Conservation (phyloP, 2,113 vertebrate genomes). For the Forbesichthys papilliferus region DNA sequence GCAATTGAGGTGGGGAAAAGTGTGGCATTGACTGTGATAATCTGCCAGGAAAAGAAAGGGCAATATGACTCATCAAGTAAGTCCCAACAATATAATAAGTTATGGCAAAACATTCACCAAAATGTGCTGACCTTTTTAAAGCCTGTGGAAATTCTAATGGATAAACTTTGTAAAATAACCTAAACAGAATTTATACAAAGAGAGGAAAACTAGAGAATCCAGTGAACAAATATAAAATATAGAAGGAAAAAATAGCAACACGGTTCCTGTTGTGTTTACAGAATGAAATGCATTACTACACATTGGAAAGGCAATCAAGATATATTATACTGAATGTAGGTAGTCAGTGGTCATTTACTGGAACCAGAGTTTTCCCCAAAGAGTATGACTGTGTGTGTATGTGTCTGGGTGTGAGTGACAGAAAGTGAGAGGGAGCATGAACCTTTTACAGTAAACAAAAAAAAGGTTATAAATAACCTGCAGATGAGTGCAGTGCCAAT, state of each 20-base stretch:
- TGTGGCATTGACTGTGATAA: constrained; percentile 98
- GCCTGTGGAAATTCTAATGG: background rate
- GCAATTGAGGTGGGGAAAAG: constrained; percentile 95
- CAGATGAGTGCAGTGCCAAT: constrained; percentile 41
- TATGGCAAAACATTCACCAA: constrained; percentile 13
- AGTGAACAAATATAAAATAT: background rate
- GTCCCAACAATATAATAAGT: constrained; percentile 3
- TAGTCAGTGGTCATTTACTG: constrained; percentile 19
- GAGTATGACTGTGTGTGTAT: background rate
- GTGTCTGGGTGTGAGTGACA: background rate
- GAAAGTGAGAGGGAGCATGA: constrained; percentile 17
- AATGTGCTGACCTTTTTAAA: background rate
- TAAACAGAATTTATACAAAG: background rate
- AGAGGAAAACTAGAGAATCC: background rate
- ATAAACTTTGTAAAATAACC: background rate
- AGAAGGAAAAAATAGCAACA: background rate
- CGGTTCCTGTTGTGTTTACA: background rate
- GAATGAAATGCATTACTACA: background rate
- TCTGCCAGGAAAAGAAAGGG: constrained; percentile 70
- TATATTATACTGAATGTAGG: constrained; percentile 1
- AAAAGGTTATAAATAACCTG: constrained; percentile 63
- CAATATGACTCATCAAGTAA: constrained; percentile 14
- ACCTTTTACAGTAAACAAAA: constrained; percentile 70
- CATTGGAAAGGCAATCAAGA: background rate
- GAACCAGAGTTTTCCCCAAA: constrained; percentile 40